phyloP scores from a whole-genome alignment of 1,140 invertebrate genomes.

The Dendrolimus kikuchii region DNA sequence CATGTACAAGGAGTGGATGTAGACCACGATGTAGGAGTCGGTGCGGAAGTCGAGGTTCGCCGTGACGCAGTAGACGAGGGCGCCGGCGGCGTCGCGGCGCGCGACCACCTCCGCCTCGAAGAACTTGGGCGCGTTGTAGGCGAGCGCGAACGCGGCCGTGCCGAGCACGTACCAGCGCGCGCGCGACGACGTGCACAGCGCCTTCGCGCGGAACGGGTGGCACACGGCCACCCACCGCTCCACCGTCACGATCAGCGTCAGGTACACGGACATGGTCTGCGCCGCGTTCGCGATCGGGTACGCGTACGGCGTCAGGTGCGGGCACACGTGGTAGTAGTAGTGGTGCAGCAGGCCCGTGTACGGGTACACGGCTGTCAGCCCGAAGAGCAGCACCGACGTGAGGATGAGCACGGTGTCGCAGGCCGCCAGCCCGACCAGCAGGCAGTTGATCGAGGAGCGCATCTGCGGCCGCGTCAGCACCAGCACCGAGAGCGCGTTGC shows the following conservation, averaged over 20 bases:
- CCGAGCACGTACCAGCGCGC: slow-evolving; percentile 88
- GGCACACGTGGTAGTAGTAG: slow-evolving; percentile 87
- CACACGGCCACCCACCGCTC: slow-evolving; percentile 98
- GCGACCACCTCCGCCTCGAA: slow-evolving; percentile 76
- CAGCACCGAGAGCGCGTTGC: slow-evolving; percentile 92
- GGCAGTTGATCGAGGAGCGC: slow-evolving; percentile 94
- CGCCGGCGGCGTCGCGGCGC: slow-evolving; percentile 37
- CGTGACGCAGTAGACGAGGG: slow-evolving; percentile 80
- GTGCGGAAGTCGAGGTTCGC: slow-evolving; percentile 79
- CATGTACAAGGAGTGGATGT: slow-evolving; percentile 94
- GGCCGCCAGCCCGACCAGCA: slow-evolving; percentile 90
- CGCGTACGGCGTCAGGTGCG: slow-evolving; percentile 84
- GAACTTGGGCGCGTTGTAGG: slow-evolving; percentile 91
- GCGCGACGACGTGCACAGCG: slow-evolving; percentile 91
- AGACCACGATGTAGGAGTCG: slow-evolving; percentile 87
- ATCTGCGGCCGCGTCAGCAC: slow-evolving; percentile 93
- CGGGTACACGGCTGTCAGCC: slow-evolving; percentile 86
- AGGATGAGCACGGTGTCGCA: slow-evolving; percentile 93
- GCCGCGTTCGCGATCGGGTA: slow-evolving; percentile 92
- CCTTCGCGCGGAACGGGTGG: slow-evolving; percentile 90
- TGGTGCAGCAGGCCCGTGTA: slow-evolving; percentile 83
- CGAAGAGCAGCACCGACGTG: slow-evolving; percentile 90
- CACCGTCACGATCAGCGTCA: slow-evolving; percentile 95
- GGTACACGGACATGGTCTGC: slow-evolving; percentile 94
- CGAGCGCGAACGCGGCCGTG: slow-evolving; percentile 86